These are phyloP conservation scores for Tetraneura akinire DNA, from an alignment of 1,140 invertebrate genomes.

Conservation along the genomic window DNA sequence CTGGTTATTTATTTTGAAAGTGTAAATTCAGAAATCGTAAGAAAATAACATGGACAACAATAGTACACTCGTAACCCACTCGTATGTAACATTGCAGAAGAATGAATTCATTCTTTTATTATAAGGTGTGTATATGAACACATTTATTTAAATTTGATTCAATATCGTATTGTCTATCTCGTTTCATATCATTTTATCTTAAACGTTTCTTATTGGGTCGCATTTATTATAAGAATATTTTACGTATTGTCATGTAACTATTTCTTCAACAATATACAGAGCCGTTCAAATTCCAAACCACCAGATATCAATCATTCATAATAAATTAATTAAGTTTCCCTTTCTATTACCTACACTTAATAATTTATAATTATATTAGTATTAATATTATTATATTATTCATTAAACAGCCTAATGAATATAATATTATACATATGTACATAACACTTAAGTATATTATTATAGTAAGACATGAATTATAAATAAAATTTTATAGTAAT, in stretches of 20 bases:
- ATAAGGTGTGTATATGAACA: not conserved
- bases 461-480: too few species aligned
- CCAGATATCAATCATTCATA: too few species aligned
- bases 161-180: not conserved
- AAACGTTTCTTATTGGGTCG: not conserved
- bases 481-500: too few species aligned
- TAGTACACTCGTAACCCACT: not conserved
- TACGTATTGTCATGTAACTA: not conserved
- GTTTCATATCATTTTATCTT: conserved; percentile 1
- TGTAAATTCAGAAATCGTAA: not conserved
- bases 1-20: not conserved
- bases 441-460: too few species aligned
- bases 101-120: too few species aligned
- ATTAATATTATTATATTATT: too few species aligned
- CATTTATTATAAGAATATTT: not conserved
- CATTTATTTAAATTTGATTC: not conserved
- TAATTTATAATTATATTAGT: too few species aligned
- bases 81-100: not conserved
- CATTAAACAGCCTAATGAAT: too few species aligned
- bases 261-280: conserved; percentile 6
- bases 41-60: conserved; percentile 7
- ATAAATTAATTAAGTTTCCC: too few species aligned
- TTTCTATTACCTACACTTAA: too few species aligned
- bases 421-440: too few species aligned
- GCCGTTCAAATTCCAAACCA: not conserved